These are phyloP conservation scores for Noctua janthe DNA, from an alignment of 2,888 invertebrate species.

Conservation along the genomic window DNA sequence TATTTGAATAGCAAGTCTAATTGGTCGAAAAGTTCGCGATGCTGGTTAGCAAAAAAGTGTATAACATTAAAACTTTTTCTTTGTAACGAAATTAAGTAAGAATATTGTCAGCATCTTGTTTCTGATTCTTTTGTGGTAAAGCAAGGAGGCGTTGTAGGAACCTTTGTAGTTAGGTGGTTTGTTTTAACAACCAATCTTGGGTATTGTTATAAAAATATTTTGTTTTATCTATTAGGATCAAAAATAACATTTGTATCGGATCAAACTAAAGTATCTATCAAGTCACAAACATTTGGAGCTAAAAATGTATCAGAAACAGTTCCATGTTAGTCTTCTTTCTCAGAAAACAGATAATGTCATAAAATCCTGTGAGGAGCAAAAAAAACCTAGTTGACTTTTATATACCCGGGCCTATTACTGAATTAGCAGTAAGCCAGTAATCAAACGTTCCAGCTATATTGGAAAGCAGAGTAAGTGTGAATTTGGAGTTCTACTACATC, in stretches of 20 bases:
- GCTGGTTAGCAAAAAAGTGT: slow-evolving; percentile 62
- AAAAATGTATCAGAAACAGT: background rate
- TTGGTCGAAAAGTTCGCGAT: slow-evolving; percentile 69
- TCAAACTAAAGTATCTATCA: background rate
- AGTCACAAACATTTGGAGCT: background rate
- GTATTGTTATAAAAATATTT: background rate
- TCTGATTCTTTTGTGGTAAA: slow-evolving; percentile 51
- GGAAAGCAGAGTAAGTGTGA: background rate
- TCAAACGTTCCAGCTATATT: slow-evolving; percentile 15
- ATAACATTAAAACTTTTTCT: slow-evolving; percentile 68
- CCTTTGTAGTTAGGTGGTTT: slow-evolving; percentile 10
- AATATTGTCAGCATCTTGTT: slow-evolving; percentile 57
- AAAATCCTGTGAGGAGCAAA: slow-evolving; percentile 7
- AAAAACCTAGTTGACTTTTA: slow-evolving; percentile 18
- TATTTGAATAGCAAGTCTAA: slow-evolving; percentile 75
- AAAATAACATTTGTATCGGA: background rate
- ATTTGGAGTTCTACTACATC: background rate
- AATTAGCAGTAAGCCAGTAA: slow-evolving; percentile 17
- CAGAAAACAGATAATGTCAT: slow-evolving; percentile 11
- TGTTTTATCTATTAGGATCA: background rate
- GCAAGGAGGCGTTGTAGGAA: slow-evolving; percentile 30
- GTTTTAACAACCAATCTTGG: slow-evolving; percentile 2
- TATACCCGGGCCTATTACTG: slow-evolving; percentile 1
- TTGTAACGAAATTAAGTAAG: slow-evolving; percentile 63
- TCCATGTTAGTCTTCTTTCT: background rate